phyloP scores from a whole-genome alignment of 2,113 vertebrate species.

The Sylvilagus bachmani region DNA sequence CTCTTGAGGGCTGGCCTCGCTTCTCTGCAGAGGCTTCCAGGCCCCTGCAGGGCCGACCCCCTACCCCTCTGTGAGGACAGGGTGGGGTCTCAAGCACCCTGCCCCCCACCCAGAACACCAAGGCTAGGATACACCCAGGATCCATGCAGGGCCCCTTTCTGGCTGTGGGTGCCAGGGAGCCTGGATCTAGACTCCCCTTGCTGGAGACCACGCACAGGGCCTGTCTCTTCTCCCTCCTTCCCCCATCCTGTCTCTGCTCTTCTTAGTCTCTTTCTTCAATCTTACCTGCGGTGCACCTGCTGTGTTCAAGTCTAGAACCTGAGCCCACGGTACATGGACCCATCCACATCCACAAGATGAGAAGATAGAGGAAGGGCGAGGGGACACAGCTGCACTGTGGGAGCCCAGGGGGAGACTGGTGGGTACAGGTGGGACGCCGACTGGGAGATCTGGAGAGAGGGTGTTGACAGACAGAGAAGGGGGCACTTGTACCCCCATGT shows the following conservation, averaged over 20 bases:
- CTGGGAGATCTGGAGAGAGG: background rate
- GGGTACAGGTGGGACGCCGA: accelerated
- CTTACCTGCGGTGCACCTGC: background rate
- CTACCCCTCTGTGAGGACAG: background rate
- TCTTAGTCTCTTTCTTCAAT: background rate
- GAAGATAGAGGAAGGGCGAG: background rate
- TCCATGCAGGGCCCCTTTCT: background rate
- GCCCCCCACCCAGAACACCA: background rate
- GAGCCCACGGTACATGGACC: background rate
- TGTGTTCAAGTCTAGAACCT: background rate
- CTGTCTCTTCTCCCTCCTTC: too few relatives aligned
- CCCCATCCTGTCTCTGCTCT: background rate
- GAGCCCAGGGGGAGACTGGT: background rate
- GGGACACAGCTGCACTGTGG: background rate
- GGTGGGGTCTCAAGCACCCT: background rate
- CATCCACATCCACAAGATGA: background rate
- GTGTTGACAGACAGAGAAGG: background rate
- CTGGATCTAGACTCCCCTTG: background rate
- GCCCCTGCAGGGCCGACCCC: background rate
- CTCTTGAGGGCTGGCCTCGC: background rate
- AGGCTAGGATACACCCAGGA: background rate
- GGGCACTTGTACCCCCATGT: background rate
- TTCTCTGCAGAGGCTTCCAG: background rate
- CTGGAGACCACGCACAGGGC: background rate
- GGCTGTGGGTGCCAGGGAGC: background rate